phyloP scores from a whole-genome alignment of 2,888 invertebrate species.

The Dicycla oo region DNA sequence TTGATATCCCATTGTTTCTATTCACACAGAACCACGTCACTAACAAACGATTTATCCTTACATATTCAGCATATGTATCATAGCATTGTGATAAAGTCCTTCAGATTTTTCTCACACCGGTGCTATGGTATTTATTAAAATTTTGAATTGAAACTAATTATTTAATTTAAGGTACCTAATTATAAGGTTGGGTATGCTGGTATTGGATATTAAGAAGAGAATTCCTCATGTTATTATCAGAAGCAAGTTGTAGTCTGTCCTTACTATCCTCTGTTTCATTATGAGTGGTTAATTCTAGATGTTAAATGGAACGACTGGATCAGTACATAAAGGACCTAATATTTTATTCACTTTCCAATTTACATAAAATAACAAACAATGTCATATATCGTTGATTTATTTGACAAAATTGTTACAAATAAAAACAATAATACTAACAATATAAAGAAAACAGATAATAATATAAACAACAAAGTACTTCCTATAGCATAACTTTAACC shows the following conservation, averaged over 20 bases:
- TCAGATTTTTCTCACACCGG: slow-evolving; percentile 49
- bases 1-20: slow-evolving; percentile 62
- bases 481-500: slow-evolving; percentile 32
- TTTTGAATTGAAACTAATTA: slow-evolving; percentile 22
- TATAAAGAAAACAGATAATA: slow-evolving; percentile 32
- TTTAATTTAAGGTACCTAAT: slow-evolving; percentile 27
- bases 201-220: neutral
- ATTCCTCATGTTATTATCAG: slow-evolving; percentile 4
- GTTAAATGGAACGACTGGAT: neutral
- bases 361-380: slow-evolving; percentile 4
- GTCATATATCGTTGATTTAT: slow-evolving; percentile 47
- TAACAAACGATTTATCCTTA: slow-evolving; percentile 50
- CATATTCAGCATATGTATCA: slow-evolving; percentile 38
- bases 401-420: slow-evolving; percentile 29
- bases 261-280: neutral
- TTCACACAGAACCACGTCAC: slow-evolving; percentile 42
- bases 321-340: neutral
- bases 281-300: too few relatives aligned
- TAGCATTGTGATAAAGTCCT: slow-evolving; percentile 50
- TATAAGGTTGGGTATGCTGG: slow-evolving; percentile 2
- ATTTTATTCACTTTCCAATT: neutral
- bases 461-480: slow-evolving; percentile 34
- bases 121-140: slow-evolving; percentile 44
- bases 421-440: slow-evolving; percentile 35
- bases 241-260: neutral